phyloP scores from a whole-genome alignment of 2,113 vertebrate species.

The Prietella phreatophila region DNA sequence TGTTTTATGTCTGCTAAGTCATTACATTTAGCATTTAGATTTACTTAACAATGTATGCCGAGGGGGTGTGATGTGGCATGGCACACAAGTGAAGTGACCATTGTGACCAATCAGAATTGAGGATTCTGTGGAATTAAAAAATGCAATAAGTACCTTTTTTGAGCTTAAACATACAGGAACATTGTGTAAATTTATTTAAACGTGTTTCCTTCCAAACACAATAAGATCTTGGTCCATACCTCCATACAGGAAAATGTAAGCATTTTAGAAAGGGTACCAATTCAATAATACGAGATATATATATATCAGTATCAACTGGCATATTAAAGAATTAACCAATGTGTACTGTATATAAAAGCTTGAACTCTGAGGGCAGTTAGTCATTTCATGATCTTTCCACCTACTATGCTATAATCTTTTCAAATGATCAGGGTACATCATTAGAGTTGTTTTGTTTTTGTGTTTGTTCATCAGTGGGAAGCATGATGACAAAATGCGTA shows the following conservation, averaged over 20 bases:
- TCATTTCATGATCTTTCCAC: not conserved
- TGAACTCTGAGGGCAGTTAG: not conserved
- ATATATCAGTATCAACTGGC: not conserved
- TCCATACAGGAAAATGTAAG: not conserved
- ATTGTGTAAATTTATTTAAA: not conserved
- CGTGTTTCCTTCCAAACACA: not conserved
- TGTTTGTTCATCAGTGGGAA: not conserved
- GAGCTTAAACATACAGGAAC: not conserved
- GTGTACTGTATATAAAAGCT: not conserved
- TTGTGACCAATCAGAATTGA: not conserved
- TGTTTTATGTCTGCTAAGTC: not conserved
- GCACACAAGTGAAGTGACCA: not conserved
- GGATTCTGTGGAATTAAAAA: not conserved
- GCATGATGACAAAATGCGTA: not conserved
- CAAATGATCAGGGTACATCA: not conserved
- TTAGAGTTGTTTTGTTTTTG: not conserved
- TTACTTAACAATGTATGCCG: not conserved
- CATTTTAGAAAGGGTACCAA: not conserved
- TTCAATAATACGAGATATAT: not conserved
- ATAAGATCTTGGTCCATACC: not conserved
- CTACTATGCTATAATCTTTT: not conserved
- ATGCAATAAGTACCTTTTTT: not conserved
- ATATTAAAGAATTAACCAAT: not conserved
- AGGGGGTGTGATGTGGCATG: too few relatives aligned
- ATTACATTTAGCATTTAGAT: not conserved